Evolutionary conservation across 1,140 invertebrate genomes (phyloP), one percentile per base, ranked within the genome.

Genomic region (Ostrea denselamellosa): DNA sequence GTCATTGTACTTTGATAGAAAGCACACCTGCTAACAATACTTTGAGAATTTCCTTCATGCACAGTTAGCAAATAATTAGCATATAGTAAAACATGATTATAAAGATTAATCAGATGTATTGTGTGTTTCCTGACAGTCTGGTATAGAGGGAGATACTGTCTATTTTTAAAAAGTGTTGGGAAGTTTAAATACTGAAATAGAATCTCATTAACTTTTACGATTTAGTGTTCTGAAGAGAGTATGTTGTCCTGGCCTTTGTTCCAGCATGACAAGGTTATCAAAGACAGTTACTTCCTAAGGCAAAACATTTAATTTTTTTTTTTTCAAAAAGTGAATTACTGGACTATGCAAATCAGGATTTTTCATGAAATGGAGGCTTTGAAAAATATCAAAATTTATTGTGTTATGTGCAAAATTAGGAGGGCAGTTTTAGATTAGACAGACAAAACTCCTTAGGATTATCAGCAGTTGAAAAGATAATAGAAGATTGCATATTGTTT

Each of bases 151-250:
- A 62, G 56, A 62, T n/a, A 44, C 5, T 28, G 22, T 25, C 9
- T n/a, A 68, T n/a, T 12, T 77, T 28, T 77, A 28, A 28, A 28
- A 77, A 77, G 28, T 34, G 22, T 77, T 4, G 22, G 68, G 25
- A 77, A 77, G 12, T 77, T 77, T 77, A 77, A 77, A 77, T 77
- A 14, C 68, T 34, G 25, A 77, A 34, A 77, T 77, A 77, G 68
- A 77, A 34, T 25, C 25, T 28, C 5, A 25, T 77, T 28, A 25
- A 34, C 68, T 77, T 77, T 77, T 77, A 77, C 68, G 14, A 77
- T 4, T 77, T 12, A 77, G 28, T 77, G 25, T 28, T 10, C 22
- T 10, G 25, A 22, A 68, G 65, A 9, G 68, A 62, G 0, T 28
- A 4, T 77, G 8, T 25, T 77, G 14, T 17, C 28, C 22, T 34